Evolutionary conservation across 2,113 vertebrate species (phyloP), one percentile per base, ranked within the genome.

Genomic region (Poecilia latipinna): DNA sequence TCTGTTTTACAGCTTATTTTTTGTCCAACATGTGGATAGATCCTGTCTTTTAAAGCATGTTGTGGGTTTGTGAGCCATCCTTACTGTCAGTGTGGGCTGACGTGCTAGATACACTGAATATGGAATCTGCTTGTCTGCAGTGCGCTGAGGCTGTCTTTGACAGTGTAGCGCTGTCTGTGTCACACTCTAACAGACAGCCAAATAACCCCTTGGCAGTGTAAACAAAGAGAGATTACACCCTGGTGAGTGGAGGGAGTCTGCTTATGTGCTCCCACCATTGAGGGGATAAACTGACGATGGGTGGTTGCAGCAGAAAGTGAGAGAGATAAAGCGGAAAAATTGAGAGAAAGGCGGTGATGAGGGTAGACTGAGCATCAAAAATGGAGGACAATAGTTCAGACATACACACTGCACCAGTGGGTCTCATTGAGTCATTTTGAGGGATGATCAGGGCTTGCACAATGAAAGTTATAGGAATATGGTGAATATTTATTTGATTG

Each of bases 201-300:
- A 94, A 94, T 93, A 94, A 94, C 87, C 92, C 90, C 90, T 92
- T 93, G 91, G 92, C 92, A 91, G 91, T 87, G 86, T 94, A 94
- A 94, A 95, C 91, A 95, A 92, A 94, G 92, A 93, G 88, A 91
- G 90, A 95, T 94, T 93, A 95, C 92, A 92, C 93, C 91, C 94
- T 92, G 89, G 93, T 92, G 93, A 93, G 87, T 87, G 90, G 90
- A 89, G 79, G 89, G 89, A 90, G 92, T 88, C 85, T 92, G 88
- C 82, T 81, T 84, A 88, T 88, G 85, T 83, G 87, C 90, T 89
- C 82, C 75, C 71, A 85, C 87, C 79, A 75, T 67, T 19, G 72
- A 82, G 82, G 79, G 72, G 80, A 88, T 80, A 86, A 86, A 76
- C 86, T 81, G 82, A 88, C 74, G 72, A 88, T 77, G 88, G 86